A percentile compares a stretch with the other conserved stretches of the same genome.
These are phyloP conservation scores for Psylliodes chrysocephalus DNA, from an alignment of 2,888 invertebrate genomes.

Conservation along the genomic window DNA sequence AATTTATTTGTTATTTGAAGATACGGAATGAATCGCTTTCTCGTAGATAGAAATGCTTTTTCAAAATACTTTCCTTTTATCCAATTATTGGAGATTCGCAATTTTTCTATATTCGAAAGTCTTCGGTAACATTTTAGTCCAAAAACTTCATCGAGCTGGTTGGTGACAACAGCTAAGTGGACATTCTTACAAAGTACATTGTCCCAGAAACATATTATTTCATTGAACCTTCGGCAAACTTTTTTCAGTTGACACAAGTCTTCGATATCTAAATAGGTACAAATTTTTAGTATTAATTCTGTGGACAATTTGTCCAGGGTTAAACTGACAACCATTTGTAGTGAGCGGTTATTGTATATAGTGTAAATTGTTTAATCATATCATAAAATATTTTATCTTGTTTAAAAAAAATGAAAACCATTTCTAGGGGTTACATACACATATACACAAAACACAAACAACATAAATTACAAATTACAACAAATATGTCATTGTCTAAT, in stretches of 20 bases:
- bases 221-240: slow-evolving; percentile 65
- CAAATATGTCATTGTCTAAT: no score
- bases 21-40: slow-evolving; percentile 67
- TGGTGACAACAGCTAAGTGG: slow-evolving; percentile 38
- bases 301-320: slow-evolving; percentile 56
- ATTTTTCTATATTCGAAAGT: slow-evolving; percentile 33
- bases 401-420: no score
- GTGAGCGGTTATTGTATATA: no score
- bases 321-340: background rate
- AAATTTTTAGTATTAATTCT: slow-evolving; percentile 67
- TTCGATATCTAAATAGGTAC: slow-evolving; percentile 65
- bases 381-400: no score
- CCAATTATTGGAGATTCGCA: slow-evolving; percentile 67
- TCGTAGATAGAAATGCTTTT: slow-evolving; percentile 60
- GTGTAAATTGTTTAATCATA: no score
- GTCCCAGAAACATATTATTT: slow-evolving; percentile 60
- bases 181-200: slow-evolving; percentile 42
- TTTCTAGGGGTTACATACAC: no score
- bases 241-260: slow-evolving; percentile 66
- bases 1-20: slow-evolving; percentile 65
- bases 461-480: no score
- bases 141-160: slow-evolving; percentile 45
- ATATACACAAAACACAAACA: no score
- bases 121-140: slow-evolving; percentile 38
- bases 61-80: slow-evolving; percentile 67